phyloP scores from a whole-genome alignment of 2,888 invertebrate species.

The Hypena proboscidalis region DNA sequence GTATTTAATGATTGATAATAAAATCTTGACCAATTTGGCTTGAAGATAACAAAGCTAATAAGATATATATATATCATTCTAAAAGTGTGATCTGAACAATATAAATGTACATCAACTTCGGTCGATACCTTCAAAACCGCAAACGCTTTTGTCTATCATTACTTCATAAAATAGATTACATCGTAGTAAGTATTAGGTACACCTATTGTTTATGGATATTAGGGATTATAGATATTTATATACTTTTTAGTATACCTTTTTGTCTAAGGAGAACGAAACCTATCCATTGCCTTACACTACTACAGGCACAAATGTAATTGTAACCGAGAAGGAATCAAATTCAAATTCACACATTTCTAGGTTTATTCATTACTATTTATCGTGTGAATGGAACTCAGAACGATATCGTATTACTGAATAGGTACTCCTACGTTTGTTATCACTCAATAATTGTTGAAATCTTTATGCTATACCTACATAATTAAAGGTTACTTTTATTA shows the following conservation, averaged over 20 bases:
- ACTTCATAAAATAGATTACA: too few species aligned
- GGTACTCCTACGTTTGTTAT: too few species aligned
- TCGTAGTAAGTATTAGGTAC: not conserved
- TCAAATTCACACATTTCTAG: slow-evolving; percentile 7
- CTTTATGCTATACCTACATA: too few species aligned
- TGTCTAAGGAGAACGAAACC: too few species aligned
- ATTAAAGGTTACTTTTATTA: too few species aligned
- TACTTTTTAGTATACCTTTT: too few species aligned
- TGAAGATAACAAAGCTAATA: too few species aligned
- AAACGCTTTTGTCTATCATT: not conserved
- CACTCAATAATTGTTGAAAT: too few species aligned
- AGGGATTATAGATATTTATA: too few species aligned
- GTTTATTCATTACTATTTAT: slow-evolving; percentile 7
- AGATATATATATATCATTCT: too few species aligned
- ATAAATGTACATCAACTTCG: not conserved
- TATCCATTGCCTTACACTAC: not conserved
- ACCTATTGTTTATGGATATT: not conserved
- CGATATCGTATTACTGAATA: not conserved
- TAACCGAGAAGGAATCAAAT: slow-evolving; percentile 1
- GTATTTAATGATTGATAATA: too few species aligned
- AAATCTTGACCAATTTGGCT: too few species aligned
- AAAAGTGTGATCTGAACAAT: not conserved
- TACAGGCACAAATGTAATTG: not conserved
- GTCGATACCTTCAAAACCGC: not conserved
- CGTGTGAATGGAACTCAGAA: slow-evolving; percentile 16